These are phyloP conservation scores for Phyllotis vaccarum DNA, from an alignment of 2,797 vertebrate species.

Conservation along the genomic window DNA sequence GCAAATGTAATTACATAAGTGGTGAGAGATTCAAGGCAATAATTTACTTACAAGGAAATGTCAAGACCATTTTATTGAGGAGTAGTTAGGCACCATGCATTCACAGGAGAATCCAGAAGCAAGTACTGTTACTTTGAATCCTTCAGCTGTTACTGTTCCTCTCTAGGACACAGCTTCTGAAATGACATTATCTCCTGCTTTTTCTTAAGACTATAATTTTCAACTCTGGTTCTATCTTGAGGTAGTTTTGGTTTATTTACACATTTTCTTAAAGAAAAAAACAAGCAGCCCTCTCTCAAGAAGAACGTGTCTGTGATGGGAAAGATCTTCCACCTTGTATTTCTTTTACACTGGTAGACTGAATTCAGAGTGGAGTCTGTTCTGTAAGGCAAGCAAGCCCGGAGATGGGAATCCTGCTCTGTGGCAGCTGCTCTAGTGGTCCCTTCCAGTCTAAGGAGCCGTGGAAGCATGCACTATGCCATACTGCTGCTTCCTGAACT, in stretches of 20 bases:
- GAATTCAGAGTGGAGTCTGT: not conserved
- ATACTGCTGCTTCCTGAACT: not conserved
- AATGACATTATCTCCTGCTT: conserved; percentile 45
- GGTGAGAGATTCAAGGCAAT: not conserved
- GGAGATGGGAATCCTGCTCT: not conserved
- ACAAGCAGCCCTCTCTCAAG: not conserved
- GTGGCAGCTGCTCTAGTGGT: fast-evolving
- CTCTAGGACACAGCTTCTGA: conserved; percentile 24
- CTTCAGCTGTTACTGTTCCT: conserved; percentile 22
- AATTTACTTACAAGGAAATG: not conserved
- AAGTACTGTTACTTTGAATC: not conserved
- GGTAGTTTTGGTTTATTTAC: not conserved
- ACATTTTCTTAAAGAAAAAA: conserved; percentile 39
- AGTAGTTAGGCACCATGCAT: not conserved
- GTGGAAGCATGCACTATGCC: fast-evolving
- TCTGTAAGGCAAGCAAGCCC: not conserved
- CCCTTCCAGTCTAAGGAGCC: not conserved
- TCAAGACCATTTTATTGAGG: not conserved
- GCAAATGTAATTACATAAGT: not conserved
- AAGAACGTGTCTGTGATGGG: conserved; percentile 1
- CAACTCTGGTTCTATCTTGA: not conserved
- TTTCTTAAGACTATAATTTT: conserved; percentile 18
- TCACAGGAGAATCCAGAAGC: not conserved
- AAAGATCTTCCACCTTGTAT: not conserved
- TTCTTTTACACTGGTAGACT: not conserved